These are phyloP conservation scores for Diabrotica virgifera DNA, from an alignment of 1,140 invertebrate genomes.

Conservation along the genomic window DNA sequence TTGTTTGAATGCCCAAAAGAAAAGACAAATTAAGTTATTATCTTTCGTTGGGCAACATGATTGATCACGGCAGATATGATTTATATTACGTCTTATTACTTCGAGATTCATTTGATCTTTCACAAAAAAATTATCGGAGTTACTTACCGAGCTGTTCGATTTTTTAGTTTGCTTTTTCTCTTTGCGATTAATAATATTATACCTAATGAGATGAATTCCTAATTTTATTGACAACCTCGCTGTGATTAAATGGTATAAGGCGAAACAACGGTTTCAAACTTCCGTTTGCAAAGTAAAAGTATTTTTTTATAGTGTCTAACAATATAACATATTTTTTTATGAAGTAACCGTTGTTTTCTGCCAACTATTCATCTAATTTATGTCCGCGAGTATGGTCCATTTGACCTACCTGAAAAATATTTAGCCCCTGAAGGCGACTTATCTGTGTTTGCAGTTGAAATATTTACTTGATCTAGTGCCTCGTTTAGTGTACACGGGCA, in stretches of 20 bases:
- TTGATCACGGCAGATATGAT: conserved; percentile 23
- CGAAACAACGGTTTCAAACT: no score
- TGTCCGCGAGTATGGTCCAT: no score
- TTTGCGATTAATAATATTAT: neutral
- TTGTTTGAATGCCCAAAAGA: conserved; percentile 6
- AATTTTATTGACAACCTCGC: neutral
- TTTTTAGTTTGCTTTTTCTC: neutral
- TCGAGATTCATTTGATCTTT: neutral
- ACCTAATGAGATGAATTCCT: neutral
- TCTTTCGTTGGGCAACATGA: conserved; percentile 19
- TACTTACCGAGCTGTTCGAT: neutral
- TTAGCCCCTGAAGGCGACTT: no score
- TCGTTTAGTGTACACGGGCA: no score
- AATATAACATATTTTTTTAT: no score
- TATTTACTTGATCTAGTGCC: no score
- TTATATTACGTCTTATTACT: conserved; percentile 14
- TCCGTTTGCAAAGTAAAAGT: no score
- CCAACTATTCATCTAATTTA: no score
- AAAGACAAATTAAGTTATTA: conserved; percentile 25
- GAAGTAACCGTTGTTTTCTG: no score
- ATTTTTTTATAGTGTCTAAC: no score
- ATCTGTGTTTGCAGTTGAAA: no score
- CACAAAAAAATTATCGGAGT: neutral
- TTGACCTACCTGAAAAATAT: no score
- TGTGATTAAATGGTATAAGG: neutral